Percentiles rank a stretch among this genome's conserved stretches.
phyloP scores from a whole-genome alignment of 2,113 vertebrate genomes.

The Cathartes aura region DNA sequence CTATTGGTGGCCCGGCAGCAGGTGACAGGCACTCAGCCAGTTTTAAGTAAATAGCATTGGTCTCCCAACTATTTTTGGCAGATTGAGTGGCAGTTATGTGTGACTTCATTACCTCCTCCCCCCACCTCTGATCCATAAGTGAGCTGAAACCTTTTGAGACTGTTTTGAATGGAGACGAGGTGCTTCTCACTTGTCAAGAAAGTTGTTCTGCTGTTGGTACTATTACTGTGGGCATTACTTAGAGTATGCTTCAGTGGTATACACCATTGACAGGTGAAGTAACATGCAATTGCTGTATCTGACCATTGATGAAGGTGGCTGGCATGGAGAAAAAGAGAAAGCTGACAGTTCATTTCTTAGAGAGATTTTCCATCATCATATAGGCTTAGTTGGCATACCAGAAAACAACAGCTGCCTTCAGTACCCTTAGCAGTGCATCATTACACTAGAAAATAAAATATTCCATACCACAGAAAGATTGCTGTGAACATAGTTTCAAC shows the following conservation, averaged over 20 bases:
- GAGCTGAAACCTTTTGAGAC: background rate
- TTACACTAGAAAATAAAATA: background rate
- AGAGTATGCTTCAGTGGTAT: background rate
- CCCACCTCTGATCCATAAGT: background rate
- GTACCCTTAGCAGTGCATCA: background rate
- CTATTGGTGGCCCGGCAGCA: background rate
- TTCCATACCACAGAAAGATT: background rate
- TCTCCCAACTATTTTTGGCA: background rate
- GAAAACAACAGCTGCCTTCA: background rate
- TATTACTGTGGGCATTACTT: background rate
- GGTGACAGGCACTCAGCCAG: background rate
- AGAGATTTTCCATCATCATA: background rate
- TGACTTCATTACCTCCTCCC: background rate
- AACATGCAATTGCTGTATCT: background rate
- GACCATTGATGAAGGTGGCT: background rate
- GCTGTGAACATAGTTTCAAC: background rate
- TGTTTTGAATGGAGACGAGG: fast-evolving
- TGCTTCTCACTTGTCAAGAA: background rate
- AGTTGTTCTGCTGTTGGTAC: background rate
- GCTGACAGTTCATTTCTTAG: background rate
- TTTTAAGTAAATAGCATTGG: background rate
- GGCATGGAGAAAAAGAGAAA: background rate
- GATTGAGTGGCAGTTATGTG: background rate
- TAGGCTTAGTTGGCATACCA: background rate
- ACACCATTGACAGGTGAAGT: background rate